Conservation (phyloP, 2,113 vertebrate species). For the Platycercus adscitus region DNA sequence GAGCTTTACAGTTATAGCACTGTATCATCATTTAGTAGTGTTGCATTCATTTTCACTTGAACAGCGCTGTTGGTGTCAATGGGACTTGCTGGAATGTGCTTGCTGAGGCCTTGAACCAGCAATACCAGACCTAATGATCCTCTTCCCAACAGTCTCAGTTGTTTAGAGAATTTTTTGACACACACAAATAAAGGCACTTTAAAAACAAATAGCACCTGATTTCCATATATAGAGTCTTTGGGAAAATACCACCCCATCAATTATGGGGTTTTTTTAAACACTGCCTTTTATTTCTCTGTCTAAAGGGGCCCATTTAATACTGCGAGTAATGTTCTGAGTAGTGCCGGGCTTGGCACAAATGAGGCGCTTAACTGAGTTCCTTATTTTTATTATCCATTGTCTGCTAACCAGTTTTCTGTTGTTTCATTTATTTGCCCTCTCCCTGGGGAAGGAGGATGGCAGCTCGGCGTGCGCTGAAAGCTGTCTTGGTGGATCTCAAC, state of each 20-base stretch:
- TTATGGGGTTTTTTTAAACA: slow-evolving; percentile 2
- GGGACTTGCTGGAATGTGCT: neutral
- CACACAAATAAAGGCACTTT: neutral
- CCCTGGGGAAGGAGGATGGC: slow-evolving; percentile 79
- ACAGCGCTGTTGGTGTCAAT: fast-evolving
- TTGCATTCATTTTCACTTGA: neutral
- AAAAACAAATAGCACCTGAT: neutral
- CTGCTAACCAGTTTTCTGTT: slow-evolving; percentile 50
- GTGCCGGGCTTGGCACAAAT: neutral
- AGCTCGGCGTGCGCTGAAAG: slow-evolving; percentile 82
- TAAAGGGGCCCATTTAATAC: neutral
- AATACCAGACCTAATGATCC: neutral
- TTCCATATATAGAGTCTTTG: neutral
- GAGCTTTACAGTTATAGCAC: neutral
- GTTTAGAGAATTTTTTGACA: neutral
- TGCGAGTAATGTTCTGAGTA: neutral
- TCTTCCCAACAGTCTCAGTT: neutral
- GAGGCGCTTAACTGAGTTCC: slow-evolving; percentile 37
- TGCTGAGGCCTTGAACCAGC: neutral
- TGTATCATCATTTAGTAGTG: neutral
- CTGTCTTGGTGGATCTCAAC: slow-evolving; percentile 94
- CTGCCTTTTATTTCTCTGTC: neutral
- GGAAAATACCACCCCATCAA: neutral
- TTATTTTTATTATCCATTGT: slow-evolving; percentile 69
- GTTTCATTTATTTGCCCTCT: slow-evolving; percentile 53